A percentile compares a stretch with the other conserved stretches of the same genome.
These are phyloP conservation scores for Rhopalosiphum nymphaeae DNA, from an alignment of 2,888 invertebrate species.

Conservation along the genomic window DNA sequence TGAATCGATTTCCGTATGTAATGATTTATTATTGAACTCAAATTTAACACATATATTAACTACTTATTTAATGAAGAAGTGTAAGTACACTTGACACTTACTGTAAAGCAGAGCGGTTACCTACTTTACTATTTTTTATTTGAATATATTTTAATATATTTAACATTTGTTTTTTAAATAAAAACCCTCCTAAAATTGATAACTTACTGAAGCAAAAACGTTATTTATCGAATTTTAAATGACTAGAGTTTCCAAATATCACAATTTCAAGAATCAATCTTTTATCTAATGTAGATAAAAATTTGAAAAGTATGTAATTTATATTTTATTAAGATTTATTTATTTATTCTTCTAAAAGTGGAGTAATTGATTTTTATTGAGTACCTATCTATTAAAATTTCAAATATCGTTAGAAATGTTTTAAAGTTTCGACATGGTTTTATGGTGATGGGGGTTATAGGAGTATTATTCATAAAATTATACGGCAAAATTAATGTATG, in stretches of 20 bases:
- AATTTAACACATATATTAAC: background rate
- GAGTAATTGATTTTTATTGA: too few relatives aligned
- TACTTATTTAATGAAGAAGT: background rate
- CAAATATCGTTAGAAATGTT: too few relatives aligned
- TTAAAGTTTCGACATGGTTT: too few relatives aligned
- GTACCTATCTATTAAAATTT: too few relatives aligned
- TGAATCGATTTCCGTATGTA: background rate
- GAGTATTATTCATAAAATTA: too few relatives aligned
- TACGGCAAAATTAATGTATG: too few relatives aligned
- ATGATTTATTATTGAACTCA: background rate
- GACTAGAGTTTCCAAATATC: conserved; percentile 39
- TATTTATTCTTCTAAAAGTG: too few relatives aligned
- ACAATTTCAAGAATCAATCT: background rate
- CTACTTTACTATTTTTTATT: background rate
- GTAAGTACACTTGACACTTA: background rate
- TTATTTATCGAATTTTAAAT: conserved; percentile 36
- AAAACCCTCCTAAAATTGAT: conserved; percentile 1
- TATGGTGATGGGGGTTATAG: too few relatives aligned
- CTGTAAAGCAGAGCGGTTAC: background rate
- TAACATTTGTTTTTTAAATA: conserved; percentile 13
- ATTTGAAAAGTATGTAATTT: conserved; percentile 28
- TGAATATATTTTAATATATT: background rate
- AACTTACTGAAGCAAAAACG: conserved; percentile 44
- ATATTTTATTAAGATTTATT: background rate
- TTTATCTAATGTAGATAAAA: background rate